Conservation (phyloP, 1,140 invertebrate genomes). For the Drosophila arawakana region DNA sequence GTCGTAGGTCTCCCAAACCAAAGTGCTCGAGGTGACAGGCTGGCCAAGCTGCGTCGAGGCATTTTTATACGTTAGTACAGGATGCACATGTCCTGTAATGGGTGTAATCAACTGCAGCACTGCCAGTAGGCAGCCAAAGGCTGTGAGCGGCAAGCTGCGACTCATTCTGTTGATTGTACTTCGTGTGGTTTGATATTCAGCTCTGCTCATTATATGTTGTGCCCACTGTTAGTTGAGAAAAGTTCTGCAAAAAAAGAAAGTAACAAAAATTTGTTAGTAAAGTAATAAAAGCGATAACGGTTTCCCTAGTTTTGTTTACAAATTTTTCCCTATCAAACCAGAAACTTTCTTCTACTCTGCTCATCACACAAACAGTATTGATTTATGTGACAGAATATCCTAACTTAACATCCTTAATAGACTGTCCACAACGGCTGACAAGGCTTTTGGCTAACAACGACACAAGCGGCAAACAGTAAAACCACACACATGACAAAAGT, state of each 20-base stretch:
- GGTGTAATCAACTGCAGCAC: conserved; percentile 44
- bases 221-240: conserved; percentile 35
- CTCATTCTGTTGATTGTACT: conserved; percentile 53
- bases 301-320: neutral
- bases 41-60: conserved; percentile 78
- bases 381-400: conserved; percentile 12
- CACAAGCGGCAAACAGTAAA: conserved; percentile 8
- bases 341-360: conserved; percentile 12
- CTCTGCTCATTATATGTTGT: conserved; percentile 55
- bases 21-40: conserved; percentile 86
- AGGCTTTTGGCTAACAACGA: conserved; percentile 12
- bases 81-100: conserved; percentile 46
- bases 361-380: conserved; percentile 17
- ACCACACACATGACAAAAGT: conserved; percentile 16
- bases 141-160: neutral
- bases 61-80: conserved; percentile 72
- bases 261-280: neutral
- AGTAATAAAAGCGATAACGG: neutral
- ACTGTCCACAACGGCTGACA: conserved; percentile 1
- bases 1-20: conserved; percentile 86
- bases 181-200: conserved; percentile 37
- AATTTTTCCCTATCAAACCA: conserved; percentile 1
- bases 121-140: conserved; percentile 30
- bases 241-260: conserved; percentile 40
- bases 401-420: conserved; percentile 27